A percentile compares a stretch with the other conserved stretches of the same genome.
Evolutionary conservation across 1,140 invertebrate species (phyloP).

Genomic region (Protaetia brevitarsis): DNA sequence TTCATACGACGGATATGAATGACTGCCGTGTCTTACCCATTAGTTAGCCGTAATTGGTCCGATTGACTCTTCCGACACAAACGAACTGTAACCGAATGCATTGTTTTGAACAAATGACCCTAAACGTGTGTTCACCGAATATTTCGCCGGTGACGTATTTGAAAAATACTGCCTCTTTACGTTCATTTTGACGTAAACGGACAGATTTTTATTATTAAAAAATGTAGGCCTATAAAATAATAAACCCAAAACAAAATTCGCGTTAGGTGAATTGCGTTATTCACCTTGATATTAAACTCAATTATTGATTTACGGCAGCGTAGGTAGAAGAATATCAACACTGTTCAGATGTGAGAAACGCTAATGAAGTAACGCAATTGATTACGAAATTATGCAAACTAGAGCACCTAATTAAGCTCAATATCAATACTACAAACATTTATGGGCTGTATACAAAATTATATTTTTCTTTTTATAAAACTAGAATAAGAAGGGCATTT

Average conservation of each 20-base stretch:
- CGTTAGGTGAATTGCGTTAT: neutral
- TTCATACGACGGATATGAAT: neutral
- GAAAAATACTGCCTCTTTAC: neutral
- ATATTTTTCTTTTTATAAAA: neutral
- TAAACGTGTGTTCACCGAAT: slow-evolving; percentile 6
- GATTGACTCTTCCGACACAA: neutral
- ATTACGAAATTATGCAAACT: slow-evolving; percentile 1
- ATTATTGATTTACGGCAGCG: neutral
- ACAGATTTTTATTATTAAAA: neutral
- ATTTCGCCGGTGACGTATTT: neutral
- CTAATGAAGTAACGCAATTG: neutral
- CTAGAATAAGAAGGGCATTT: too few relatives aligned
- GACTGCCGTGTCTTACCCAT: neutral
- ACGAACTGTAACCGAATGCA: neutral
- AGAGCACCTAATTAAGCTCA: neutral
- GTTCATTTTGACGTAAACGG: neutral
- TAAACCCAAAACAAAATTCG: neutral
- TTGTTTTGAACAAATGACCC: slow-evolving; percentile 3
- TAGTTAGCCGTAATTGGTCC: neutral
- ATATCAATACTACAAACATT: neutral
- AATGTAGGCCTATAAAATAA: neutral
- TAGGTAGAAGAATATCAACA: neutral
- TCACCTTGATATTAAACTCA: neutral
- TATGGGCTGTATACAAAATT: neutral
- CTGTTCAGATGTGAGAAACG: neutral